Evolutionary conservation across 1,140 invertebrate genomes (phyloP).

Genomic region (Notospermus geniculatus): DNA sequence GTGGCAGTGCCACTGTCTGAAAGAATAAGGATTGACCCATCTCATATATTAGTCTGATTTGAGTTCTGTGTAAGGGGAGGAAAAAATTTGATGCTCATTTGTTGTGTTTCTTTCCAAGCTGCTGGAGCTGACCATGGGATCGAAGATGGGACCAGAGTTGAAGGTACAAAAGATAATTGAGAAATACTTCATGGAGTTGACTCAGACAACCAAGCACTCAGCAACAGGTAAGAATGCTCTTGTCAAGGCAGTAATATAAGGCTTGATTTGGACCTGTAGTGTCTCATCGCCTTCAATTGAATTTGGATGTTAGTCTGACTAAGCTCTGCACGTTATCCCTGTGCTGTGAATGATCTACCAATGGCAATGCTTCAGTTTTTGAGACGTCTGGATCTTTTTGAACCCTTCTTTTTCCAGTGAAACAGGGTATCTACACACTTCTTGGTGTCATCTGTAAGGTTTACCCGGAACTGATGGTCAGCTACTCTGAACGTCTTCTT

Average conservation of each 20-base stretch:
- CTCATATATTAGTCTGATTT: too few species aligned
- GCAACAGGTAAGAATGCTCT: conserved; percentile 34
- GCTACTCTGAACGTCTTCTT: conserved; percentile 37
- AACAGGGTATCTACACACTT: conserved; percentile 43
- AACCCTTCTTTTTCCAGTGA: conserved; percentile 38
- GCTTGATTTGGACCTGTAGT: too few species aligned
- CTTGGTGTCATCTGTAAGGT: conserved; percentile 50
- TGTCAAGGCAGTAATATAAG: too few species aligned
- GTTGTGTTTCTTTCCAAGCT: conserved; percentile 26
- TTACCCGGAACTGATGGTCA: conserved; percentile 45
- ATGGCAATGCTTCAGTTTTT: too few species aligned
- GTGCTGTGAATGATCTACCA: too few species aligned
- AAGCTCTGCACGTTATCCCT: too few species aligned
- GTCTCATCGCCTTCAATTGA: too few species aligned
- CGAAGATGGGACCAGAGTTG: conserved; percentile 36
- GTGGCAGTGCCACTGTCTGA: too few species aligned
- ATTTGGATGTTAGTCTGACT: too few species aligned
- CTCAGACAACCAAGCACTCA: conserved; percentile 36
- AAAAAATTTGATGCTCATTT: not conserved
- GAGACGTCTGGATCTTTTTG: not conserved
- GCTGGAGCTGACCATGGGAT: conserved; percentile 38
- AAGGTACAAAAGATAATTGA: conserved; percentile 39
- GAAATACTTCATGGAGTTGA: conserved; percentile 46
- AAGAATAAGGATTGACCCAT: too few species aligned
- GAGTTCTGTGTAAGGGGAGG: too few species aligned